Evolutionary conservation across 2,888 invertebrate genomes (phyloP).

Genomic region (Carpatolechia fugitivella): DNA sequence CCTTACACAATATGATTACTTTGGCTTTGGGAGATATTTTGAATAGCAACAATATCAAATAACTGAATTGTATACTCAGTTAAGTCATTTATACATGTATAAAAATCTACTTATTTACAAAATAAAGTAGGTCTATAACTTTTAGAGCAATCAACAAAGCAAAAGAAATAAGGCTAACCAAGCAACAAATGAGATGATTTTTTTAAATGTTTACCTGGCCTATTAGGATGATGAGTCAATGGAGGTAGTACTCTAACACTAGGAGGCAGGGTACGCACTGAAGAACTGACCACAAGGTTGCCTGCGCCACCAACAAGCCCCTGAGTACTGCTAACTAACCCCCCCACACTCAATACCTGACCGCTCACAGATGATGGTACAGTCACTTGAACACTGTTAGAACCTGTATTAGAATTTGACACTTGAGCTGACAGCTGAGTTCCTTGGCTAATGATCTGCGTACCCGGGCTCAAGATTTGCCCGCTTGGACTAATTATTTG

Average conservation of each 20-base stretch:
- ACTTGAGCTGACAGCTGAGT: slow-evolving; percentile 62
- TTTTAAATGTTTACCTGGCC: slow-evolving; percentile 51
- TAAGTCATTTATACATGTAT: too few relatives aligned
- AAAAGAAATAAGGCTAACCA: background rate
- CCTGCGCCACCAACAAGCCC: slow-evolving; percentile 51
- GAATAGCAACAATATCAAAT: too few relatives aligned
- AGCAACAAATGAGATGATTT: background rate
- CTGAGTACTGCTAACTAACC: slow-evolving; percentile 29
- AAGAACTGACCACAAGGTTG: slow-evolving; percentile 62
- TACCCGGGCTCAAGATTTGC: slow-evolving; percentile 61
- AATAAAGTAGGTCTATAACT: too few relatives aligned
- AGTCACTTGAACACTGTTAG: slow-evolving; percentile 45
- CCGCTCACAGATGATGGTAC: slow-evolving; percentile 51
- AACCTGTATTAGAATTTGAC: slow-evolving; percentile 45
- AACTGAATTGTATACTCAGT: too few relatives aligned
- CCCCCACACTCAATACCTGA: slow-evolving; percentile 64
- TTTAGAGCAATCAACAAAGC: background rate
- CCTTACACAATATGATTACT: too few relatives aligned
- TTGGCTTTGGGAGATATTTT: too few relatives aligned
- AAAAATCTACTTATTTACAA: too few relatives aligned
- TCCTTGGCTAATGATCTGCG: slow-evolving; percentile 73
- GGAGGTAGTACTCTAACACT: slow-evolving; percentile 68
- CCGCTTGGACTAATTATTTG: slow-evolving; percentile 59
- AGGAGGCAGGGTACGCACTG: slow-evolving; percentile 63
- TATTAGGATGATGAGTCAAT: slow-evolving; percentile 58